These are phyloP conservation scores for Falco biarmicus DNA, from an alignment of 2,797 vertebrate species.

Conservation along the genomic window DNA sequence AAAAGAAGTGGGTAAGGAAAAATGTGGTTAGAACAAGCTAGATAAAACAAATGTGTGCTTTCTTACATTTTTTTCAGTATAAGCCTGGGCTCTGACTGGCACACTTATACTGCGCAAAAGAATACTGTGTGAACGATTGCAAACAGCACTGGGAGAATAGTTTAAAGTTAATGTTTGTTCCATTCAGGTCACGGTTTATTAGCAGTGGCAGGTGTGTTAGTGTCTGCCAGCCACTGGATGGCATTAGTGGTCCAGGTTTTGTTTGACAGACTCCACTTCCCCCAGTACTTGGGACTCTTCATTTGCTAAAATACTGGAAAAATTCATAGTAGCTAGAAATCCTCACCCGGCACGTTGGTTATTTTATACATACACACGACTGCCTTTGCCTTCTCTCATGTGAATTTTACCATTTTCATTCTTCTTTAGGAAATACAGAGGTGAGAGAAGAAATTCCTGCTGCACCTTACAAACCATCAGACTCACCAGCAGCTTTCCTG, in stretches of 20 bases:
- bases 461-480: background rate
- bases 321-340: background rate
- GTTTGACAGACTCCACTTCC: accelerated
- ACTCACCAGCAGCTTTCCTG: background rate
- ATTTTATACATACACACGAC: background rate
- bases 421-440: background rate
- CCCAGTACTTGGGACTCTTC: background rate
- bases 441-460: background rate
- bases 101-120: background rate
- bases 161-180: background rate
- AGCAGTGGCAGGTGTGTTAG: background rate
- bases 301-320: background rate
- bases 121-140: accelerated
- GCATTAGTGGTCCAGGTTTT: background rate
- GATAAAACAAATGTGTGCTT: background rate
- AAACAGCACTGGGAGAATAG: accelerated
- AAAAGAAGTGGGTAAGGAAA: background rate
- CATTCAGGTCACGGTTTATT: background rate
- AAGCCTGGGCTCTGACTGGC: background rate
- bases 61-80: background rate
- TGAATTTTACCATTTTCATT: background rate
- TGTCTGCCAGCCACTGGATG: background rate
- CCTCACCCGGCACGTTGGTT: background rate
- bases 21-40: background rate
- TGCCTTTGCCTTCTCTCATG: background rate